Percentiles rank a stretch among this genome's conserved stretches.
phyloP scores from a whole-genome alignment of 35 echinoderm and acorn worm species.

The Heliocidaris tuberculata region DNA sequence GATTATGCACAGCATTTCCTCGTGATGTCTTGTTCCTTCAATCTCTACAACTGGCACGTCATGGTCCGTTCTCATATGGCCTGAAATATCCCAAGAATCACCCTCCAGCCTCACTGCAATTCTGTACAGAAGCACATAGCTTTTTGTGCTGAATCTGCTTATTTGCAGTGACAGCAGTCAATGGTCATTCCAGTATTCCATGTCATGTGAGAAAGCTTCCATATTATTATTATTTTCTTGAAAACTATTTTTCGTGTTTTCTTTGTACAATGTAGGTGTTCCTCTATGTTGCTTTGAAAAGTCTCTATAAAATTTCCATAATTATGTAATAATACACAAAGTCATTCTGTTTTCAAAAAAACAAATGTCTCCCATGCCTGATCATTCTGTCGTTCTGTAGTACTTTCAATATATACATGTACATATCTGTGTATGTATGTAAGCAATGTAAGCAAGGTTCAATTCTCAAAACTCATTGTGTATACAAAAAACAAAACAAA shows the following conservation, averaged over 20 bases:
- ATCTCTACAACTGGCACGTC: background rate
- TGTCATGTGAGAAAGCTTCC: background rate
- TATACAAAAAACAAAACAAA: no score
- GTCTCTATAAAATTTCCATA: conserved; percentile 13
- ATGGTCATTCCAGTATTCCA: background rate
- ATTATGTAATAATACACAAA: conserved; percentile 10
- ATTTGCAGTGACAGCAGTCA: background rate
- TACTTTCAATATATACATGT: no score
- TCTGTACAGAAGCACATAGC: background rate
- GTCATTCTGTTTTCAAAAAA: background rate
- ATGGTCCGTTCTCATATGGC: background rate
- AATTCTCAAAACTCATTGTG: no score
- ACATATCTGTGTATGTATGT: no score
- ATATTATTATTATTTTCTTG: background rate
- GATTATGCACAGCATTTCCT: background rate
- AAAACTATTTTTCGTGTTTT: background rate
- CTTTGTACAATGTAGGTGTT: background rate
- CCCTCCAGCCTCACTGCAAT: background rate
- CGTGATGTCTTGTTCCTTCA: background rate
- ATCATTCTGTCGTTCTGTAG: background rate
- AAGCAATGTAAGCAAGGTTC: no score
- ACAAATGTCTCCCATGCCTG: background rate
- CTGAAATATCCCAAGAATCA: background rate
- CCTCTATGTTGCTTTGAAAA: background rate
- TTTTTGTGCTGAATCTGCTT: no score